Base-by-base conservation (phyloP, 2,888 invertebrate genomes). In the Argyresthia goedartella region DNA sequence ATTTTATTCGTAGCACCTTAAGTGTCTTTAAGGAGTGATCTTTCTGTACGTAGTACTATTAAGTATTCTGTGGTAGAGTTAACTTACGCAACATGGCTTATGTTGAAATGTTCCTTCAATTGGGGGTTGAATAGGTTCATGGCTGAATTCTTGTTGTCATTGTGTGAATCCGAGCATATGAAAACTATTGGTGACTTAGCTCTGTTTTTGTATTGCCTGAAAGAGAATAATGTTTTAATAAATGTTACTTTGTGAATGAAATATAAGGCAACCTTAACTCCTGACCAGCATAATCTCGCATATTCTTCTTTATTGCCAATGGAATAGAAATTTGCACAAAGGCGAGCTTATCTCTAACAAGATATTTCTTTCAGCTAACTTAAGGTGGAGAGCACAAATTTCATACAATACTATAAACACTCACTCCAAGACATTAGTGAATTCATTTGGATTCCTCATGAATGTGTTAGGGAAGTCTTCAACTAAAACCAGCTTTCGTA, bases 381-480 rank as follows among this genome's bases (percentile, higher is more conserved):
- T 25, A 25, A 6, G 25, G 25, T 25, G 25, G 25, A 25, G 25
- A 25, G 25, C 3, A 25, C 2, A 25, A 2, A 25, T 25, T 4
- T 25, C 25, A 25, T 25, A 25, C 2, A 25, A 25, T 25, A 25
- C 25, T 4, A 4, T 2, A 25, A 25, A 25, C 6, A 25, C 25
- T 84, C 81, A 93, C 95, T 91, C 89, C 51, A 95, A 73, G 53
- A 94, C 78, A 52, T 89, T 84, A 59, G 88, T 84, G 68, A 95
- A 93, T 62, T 89, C 86, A 53, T 87, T 72, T 15, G 92, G 87
- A 62, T 93, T 90, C 62, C 88, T 89, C 34, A 92, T 66, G 63
- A 94, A 91, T 8, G 89, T 88, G 75, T 95, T 95, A 10, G 96
- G 96, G 72, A 95, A 92, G 70, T 96, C 96, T 77, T 95, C 93